Base-by-base conservation (phyloP, 1,140 invertebrate species). In the Drosophila tani region DNA sequence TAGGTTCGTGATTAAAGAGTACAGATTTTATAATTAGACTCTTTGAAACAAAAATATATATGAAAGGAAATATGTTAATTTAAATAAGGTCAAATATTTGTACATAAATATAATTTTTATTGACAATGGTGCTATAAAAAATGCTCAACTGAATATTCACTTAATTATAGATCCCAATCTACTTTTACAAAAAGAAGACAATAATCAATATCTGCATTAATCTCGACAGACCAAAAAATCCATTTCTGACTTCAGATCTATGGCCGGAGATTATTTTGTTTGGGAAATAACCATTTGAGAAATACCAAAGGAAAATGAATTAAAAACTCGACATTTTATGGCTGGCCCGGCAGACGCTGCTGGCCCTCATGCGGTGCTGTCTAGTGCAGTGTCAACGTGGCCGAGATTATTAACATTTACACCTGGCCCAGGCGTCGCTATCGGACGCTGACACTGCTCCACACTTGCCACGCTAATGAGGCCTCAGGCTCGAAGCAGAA, bases 361-460 rank as follows among this genome's bases (percentile, higher is more conserved):
- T 14, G 12, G 50, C 71, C 82, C 82, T 56, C 83, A 82, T 85
- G 82, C 49, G 79, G 79, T 8, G 82, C 63, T 40, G 59, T 62
- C 38, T 70, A 75, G 81, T 67, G 65, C 60, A 82, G 81, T 74
- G 81, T 75, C 75, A 79, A 83, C 56, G 69, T 87, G 83, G 76
- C 55, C 77, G 47, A 88, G 80, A 87, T 87, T 87, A 87, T 87
- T 87, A 83, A 87, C 83, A 88, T 87, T 87, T 88, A 87, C 83
- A 87, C 83, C 83, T 87, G 83, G 51, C 15, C 67, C 63, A 63
- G 75, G 50, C 51, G 57, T 71, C 75, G 53, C 45, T 73, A 59
- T 60, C 53, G 45, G n/a, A n/a, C 19, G 32, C 65, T 55, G 51
- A 46, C 58, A 53, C 53, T 55, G 82, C 62, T 64, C 70, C 71